phyloP scores from a whole-genome alignment of 2,797 vertebrate species.

The Pyrocephalus nanus region DNA sequence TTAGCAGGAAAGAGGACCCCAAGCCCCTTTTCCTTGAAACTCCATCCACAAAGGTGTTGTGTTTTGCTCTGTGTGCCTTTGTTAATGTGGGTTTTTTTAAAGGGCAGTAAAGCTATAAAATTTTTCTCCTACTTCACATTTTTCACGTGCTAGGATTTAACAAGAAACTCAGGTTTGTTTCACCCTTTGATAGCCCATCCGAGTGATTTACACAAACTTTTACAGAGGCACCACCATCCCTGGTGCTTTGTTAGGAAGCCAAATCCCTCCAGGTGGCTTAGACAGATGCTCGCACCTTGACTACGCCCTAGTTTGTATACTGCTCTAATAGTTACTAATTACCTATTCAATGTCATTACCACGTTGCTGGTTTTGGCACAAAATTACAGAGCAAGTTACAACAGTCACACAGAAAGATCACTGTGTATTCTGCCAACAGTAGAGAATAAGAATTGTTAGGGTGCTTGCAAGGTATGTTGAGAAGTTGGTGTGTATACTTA shows the following conservation, averaged over 20 bases:
- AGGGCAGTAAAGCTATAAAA: background rate
- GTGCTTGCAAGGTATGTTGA: background rate
- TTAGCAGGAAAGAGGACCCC: background rate
- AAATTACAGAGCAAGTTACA: constrained; percentile 74
- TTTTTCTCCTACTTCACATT: background rate
- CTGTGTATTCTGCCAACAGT: constrained; percentile 50
- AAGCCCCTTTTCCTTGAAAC: background rate
- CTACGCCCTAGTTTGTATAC: constrained; percentile 76
- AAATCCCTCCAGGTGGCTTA: constrained; percentile 75
- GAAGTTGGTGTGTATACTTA: background rate
- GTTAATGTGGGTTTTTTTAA: background rate
- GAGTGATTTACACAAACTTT: constrained; percentile 66
- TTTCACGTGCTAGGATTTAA: constrained; percentile 20
- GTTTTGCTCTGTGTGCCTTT: background rate
- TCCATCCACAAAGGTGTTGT: background rate
- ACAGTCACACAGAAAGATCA: constrained; percentile 66
- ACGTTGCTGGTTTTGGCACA: constrained; percentile 70
- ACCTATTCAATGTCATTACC: constrained; percentile 74
- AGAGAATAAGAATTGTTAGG: constrained; percentile 31
- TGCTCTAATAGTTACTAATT: constrained; percentile 81
- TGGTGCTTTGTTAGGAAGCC: constrained; percentile 77
- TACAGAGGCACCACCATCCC: constrained; percentile 63
- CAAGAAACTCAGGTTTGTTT: constrained; percentile 17
- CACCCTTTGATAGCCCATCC: constrained; percentile 54
- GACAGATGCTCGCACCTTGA: constrained; percentile 72